Percentiles rank a stretch among this genome's conserved stretches.
Conservation (phyloP, 2,113 vertebrate genomes). For the Excalfactoria chinensis region DNA sequence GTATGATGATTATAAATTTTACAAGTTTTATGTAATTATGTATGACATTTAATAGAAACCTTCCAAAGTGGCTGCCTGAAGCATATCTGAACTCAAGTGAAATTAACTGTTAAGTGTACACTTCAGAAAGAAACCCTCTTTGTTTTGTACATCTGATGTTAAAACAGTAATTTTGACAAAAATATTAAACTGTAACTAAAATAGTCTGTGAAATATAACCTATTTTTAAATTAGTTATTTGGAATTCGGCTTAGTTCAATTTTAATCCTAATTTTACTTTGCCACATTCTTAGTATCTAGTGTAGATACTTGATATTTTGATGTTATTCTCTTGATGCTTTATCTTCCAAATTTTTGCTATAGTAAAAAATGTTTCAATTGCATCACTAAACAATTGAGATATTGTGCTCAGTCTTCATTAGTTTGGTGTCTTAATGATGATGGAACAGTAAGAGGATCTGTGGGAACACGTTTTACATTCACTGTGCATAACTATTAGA, state of each 20-base stretch:
- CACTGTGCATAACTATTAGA: background rate
- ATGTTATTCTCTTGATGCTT: background rate
- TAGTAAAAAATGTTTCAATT: background rate
- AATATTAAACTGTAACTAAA: background rate
- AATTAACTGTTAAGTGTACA: conserved; percentile 61
- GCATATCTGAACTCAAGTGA: conserved; percentile 61
- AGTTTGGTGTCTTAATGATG: background rate
- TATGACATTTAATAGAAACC: conserved; percentile 76
- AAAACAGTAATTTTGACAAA: conserved; percentile 47
- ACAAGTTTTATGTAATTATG: conserved; percentile 76
- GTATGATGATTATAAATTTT: conserved; percentile 73
- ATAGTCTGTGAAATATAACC: background rate
- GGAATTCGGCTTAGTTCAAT: background rate
- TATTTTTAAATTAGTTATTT: background rate
- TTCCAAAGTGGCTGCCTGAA: conserved; percentile 64
- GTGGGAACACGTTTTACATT: background rate
- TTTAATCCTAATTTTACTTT: background rate
- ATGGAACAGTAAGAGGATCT: background rate
- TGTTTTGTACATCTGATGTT: conserved; percentile 21
- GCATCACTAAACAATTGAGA: background rate
- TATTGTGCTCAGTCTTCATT: background rate
- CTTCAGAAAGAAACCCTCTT: conserved; percentile 34
- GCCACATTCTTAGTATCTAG: background rate
- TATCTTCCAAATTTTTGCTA: background rate
- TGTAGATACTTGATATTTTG: background rate